These are phyloP conservation scores for Tipula helvola DNA, from an alignment of 2,888 invertebrate genomes.

Conservation along the genomic window DNA sequence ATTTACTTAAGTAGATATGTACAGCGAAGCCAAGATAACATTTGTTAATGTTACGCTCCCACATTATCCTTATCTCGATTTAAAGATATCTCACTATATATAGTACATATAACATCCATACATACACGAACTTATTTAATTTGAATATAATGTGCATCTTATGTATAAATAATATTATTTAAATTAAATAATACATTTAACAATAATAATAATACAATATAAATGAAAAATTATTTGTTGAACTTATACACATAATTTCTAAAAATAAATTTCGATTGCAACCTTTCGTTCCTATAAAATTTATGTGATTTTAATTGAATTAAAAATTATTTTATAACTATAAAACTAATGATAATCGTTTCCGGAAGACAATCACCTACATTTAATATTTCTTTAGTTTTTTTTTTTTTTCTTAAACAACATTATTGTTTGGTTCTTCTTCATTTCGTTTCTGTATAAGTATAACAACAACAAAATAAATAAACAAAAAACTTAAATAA, in stretches of 20 bases:
- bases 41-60: background rate
- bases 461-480: background rate
- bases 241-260: background rate
- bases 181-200: background rate
- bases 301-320: conserved; percentile 4
- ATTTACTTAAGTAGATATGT: background rate
- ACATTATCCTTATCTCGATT: background rate
- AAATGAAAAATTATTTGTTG: background rate
- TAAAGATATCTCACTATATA: background rate
- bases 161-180: background rate
- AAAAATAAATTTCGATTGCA: background rate
- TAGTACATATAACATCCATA: background rate
- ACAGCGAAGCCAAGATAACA: background rate
- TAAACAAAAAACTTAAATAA: background rate
- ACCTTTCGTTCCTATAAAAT: background rate
- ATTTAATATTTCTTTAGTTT: background rate
- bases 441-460: background rate
- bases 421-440: background rate
- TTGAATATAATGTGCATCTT: background rate
- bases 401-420: background rate
- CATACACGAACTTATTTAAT: background rate
- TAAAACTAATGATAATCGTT: background rate
- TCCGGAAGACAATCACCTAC: background rate
- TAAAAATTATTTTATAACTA: background rate
- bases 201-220: background rate